Conservation (phyloP, 30 jellyfish, hydroid and myxozoan genomes). For the Calvadosia cruxmelitensis region DNA sequence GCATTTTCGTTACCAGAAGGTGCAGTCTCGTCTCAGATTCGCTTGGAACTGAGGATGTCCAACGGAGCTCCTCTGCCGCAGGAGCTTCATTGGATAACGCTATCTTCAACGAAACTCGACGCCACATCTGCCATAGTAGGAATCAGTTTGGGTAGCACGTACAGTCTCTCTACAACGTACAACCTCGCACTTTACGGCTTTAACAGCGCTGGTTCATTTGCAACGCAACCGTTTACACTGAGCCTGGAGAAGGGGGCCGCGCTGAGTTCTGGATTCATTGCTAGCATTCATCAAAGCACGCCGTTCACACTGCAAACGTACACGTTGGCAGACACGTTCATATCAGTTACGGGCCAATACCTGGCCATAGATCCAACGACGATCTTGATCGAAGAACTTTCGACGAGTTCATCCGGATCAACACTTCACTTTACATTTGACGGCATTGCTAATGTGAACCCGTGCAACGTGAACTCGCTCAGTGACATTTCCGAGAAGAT, state of each 20-base stretch:
- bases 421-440: not conserved
- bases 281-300: not conserved
- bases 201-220: constrained; percentile 12
- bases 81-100: not conserved
- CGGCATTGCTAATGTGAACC: not conserved
- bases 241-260: not conserved
- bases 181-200: not conserved
- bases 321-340: not conserved
- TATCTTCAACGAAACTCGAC: not conserved
- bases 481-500: constrained; percentile 11
- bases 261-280: not conserved
- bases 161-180: not conserved
- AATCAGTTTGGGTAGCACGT: not conserved
- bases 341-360: constrained; percentile 22
- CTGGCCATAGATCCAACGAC: constrained; percentile 11
- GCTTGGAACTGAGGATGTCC: not conserved
- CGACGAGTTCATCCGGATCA: constrained; percentile 1
- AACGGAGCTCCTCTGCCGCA: not conserved
- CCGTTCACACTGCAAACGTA: not conserved
- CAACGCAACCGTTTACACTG: not conserved
- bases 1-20: not conserved
- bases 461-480: not conserved
- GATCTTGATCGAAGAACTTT: not conserved
- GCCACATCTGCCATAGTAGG: not conserved
- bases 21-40: not conserved